These are phyloP conservation scores for Tupiocoris notatus DNA, from an alignment of 2,888 invertebrate species.

Conservation along the genomic window DNA sequence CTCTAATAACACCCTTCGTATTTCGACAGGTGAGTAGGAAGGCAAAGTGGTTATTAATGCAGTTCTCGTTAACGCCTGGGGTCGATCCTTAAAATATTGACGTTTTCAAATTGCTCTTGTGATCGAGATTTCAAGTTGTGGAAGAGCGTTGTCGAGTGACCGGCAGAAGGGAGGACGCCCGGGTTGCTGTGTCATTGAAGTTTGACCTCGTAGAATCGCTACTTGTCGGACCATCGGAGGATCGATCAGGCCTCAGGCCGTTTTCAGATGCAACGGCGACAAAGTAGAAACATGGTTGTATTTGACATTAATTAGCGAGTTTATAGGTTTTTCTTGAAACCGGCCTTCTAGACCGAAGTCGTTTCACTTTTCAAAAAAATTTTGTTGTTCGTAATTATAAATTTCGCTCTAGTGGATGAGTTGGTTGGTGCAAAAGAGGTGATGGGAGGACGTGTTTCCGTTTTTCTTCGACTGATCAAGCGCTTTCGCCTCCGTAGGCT, in stretches of 20 bases:
- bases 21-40: background rate
- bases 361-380: no score
- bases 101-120: background rate
- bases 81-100: background rate
- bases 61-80: background rate
- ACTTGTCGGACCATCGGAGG: background rate
- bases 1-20: background rate
- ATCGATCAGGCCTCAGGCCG: background rate
- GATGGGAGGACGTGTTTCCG: no score
- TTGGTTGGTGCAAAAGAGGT: no score
- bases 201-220: background rate
- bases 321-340: no score
- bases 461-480: no score
- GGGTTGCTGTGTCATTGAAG: background rate
- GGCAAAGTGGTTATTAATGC: background rate
- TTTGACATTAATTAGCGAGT: no score
- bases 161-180: background rate
- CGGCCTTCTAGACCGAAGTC: no score
- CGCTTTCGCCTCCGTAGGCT: no score
- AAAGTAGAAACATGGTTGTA: no score
- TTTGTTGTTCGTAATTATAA: no score
- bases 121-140: background rate
- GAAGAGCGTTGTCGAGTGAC: background rate
- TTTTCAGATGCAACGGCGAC: no score
- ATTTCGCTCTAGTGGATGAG: no score